Percentiles rank a stretch among this genome's conserved stretches.
These are phyloP conservation scores for Alviniconcha strummeri DNA, from an alignment of 2,888 invertebrate genomes.

Conservation along the genomic window DNA sequence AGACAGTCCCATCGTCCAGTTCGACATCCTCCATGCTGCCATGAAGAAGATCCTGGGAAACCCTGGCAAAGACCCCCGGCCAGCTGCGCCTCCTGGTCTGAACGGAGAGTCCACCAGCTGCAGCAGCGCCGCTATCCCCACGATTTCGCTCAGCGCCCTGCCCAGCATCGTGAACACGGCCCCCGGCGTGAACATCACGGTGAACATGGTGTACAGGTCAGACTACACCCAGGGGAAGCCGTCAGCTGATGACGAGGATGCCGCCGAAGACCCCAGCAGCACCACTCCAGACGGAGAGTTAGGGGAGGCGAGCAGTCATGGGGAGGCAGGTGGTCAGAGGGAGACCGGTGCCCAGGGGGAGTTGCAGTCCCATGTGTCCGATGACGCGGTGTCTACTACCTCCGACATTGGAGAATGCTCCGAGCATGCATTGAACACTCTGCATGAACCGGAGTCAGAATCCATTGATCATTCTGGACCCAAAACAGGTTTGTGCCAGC, in stretches of 20 bases:
- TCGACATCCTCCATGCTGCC: too few species aligned
- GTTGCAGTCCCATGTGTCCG: neutral
- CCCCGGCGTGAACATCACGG: neutral
- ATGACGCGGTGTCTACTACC: conserved; percentile 9
- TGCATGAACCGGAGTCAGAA: too few species aligned
- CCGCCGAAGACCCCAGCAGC: conserved; percentile 10
- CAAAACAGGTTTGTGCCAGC: too few species aligned
- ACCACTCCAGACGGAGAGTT: conserved; percentile 5
- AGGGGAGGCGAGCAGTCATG: neutral
- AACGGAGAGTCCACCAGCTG: neutral
- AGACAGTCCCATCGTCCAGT: too few species aligned
- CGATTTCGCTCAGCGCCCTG: too few species aligned
- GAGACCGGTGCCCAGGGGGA: neutral
- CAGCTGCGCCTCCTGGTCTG: too few species aligned
- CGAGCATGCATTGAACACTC: too few species aligned
- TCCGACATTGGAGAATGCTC: neutral
- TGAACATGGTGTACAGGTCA: conserved; percentile 4
- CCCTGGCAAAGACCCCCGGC: too few species aligned
- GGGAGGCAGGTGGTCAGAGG: neutral
- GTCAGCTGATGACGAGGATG: neutral
- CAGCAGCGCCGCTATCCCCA: neutral
- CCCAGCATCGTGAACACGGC: too few species aligned
- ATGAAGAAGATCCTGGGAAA: too few species aligned
- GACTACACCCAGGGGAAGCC: neutral
- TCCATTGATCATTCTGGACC: too few species aligned